Conservation (phyloP, 2,888 invertebrate species). For the Melanostoma mellinum region DNA sequence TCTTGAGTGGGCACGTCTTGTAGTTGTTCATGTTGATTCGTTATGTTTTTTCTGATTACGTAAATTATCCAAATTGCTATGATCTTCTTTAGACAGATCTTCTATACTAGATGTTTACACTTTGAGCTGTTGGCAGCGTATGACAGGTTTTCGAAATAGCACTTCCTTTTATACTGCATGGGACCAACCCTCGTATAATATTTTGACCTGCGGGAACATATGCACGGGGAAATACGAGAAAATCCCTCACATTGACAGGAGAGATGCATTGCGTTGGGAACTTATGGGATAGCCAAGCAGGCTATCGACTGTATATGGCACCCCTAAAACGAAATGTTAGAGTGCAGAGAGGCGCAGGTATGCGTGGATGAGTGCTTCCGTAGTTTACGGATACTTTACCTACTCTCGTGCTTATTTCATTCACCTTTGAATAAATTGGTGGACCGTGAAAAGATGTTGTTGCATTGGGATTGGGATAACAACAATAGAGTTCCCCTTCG, state of each 20-base stretch:
- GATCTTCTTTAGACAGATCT: slow-evolving; percentile 32
- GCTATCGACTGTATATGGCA: slow-evolving; percentile 42
- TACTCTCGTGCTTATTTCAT: slow-evolving; percentile 7
- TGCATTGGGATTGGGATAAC: slow-evolving; percentile 10
- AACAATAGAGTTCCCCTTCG: slow-evolving; percentile 41
- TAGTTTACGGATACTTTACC: slow-evolving; percentile 30
- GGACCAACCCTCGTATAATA: slow-evolving; percentile 49
- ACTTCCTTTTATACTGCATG: slow-evolving; percentile 58
- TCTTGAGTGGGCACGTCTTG: slow-evolving; percentile 94
- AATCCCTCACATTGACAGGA: slow-evolving; percentile 48
- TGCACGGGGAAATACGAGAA: slow-evolving; percentile 56
- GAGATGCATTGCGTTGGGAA: slow-evolving; percentile 44
- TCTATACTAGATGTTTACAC: slow-evolving; percentile 75
- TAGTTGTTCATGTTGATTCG: slow-evolving; percentile 87
- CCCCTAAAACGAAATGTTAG: slow-evolving; percentile 52
- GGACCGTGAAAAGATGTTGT: slow-evolving; percentile 54
- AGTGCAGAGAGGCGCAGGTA: slow-evolving; percentile 40
- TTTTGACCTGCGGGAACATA: slow-evolving; percentile 64
- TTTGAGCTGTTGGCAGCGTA: slow-evolving; percentile 78
- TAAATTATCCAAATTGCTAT: slow-evolving; percentile 40
- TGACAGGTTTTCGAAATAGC: slow-evolving; percentile 79
- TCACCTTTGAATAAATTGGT: slow-evolving; percentile 43
- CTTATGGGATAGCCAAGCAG: slow-evolving; percentile 22
- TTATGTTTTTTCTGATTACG: slow-evolving; percentile 74
- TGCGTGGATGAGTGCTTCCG: slow-evolving; percentile 53